Percentiles rank a stretch among this genome's conserved stretches.
Conservation (phyloP, 2,113 vertebrate genomes). For the Dasyprocta punctata region DNA sequence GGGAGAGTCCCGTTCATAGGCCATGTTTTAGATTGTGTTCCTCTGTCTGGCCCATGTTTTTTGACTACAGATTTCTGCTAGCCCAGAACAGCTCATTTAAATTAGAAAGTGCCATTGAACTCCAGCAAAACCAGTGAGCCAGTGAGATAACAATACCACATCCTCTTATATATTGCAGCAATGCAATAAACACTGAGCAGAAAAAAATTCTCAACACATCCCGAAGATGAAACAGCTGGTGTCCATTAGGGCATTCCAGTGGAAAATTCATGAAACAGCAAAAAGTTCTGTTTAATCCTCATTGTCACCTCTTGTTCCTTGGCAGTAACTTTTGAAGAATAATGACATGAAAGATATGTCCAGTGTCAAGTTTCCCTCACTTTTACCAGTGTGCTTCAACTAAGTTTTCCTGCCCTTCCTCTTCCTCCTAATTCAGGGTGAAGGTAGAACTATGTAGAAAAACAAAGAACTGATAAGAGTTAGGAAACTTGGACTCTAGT, state of each 20-base stretch:
- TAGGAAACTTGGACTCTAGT: background rate
- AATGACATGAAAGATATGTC: constrained; percentile 26
- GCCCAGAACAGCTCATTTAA: background rate
- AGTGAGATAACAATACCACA: background rate
- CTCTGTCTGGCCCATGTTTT: background rate
- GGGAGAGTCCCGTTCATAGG: background rate
- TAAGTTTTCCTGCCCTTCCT: background rate
- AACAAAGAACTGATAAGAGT: background rate
- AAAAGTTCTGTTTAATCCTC: constrained; percentile 48
- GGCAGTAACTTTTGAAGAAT: constrained; percentile 45
- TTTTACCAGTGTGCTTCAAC: background rate
- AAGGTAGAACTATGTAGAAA: background rate
- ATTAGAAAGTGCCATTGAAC: background rate
- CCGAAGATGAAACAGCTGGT: constrained; percentile 58
- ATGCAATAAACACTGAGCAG: background rate
- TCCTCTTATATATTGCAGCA: background rate
- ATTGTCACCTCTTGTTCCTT: constrained; percentile 21
- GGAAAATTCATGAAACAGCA: constrained; percentile 42
- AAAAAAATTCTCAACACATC: background rate
- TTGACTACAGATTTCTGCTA: background rate
- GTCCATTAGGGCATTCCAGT: constrained; percentile 48
- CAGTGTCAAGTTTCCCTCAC: background rate
- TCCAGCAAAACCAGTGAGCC: background rate
- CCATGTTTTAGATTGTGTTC: background rate
- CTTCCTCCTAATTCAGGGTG: background rate